Conservation (phyloP, 2,113 vertebrate species). For the Plecotus auritus region DNA sequence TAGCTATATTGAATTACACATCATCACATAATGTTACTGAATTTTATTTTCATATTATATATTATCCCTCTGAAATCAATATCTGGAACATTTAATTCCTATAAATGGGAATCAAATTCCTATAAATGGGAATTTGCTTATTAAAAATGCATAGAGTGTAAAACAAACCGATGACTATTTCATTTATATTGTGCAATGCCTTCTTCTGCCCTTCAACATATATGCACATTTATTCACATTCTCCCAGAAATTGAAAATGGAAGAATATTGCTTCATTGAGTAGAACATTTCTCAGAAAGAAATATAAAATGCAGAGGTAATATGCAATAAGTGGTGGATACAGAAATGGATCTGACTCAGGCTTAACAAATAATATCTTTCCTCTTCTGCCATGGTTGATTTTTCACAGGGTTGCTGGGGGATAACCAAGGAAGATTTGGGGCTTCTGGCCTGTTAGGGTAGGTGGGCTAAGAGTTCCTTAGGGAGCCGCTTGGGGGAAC, state of each 20-base stretch:
- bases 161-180: conserved; percentile 61
- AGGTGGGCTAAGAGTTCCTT: not conserved
- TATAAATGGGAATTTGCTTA: conserved; percentile 58
- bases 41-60: conserved; percentile 67
- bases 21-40: conserved; percentile 46
- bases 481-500: not conserved
- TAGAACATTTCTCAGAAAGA: conserved; percentile 47
- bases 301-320: not conserved
- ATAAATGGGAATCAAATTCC: conserved; percentile 52
- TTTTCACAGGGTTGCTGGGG: not conserved
- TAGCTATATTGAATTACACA: conserved; percentile 50
- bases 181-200: conserved; percentile 48
- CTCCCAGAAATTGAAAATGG: conserved; percentile 30
- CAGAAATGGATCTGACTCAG: not conserved
- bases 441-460: not conserved
- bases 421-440: not conserved
- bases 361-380: not conserved
- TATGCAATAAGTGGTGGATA: not conserved
- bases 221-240: conserved; percentile 41
- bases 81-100: conserved; percentile 63
- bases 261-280: conserved; percentile 53
- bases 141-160: conserved; percentile 61
- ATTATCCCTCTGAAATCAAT: conserved; percentile 62
- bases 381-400: not conserved
- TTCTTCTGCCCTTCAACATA: conserved; percentile 33